Evolutionary conservation across 2,888 invertebrate genomes (phyloP), one percentile per base, ranked within the genome.

Genomic region (Alitta virens): DNA sequence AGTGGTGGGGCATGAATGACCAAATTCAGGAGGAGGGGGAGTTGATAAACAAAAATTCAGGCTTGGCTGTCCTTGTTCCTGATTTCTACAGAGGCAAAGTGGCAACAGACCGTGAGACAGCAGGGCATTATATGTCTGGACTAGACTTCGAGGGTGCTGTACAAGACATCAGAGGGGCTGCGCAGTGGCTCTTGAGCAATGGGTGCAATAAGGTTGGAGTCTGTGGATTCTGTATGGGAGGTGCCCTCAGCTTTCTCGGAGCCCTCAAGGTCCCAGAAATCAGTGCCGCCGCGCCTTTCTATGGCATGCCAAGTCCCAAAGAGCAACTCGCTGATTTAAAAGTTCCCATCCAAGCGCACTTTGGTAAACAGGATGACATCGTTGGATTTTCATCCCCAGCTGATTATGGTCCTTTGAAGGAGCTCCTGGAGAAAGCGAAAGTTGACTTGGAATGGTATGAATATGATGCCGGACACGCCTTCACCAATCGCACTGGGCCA

Each of bases 181-280:
- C 72, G n/a, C 59, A 65, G 53, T 74, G 64, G 62, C 68, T 77
- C 12, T 63, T 68, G 33, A n/a, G 18, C 3, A 64, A 60, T n/a
- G 75, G 76, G 2, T 75, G 76, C 59, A 53, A n/a, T 43, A 75
- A 73, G 66, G 75, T 79, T 21, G 79, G 78, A 0, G 77, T 78
- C n/a, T 75, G 75, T 1, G 79, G 79, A 7, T 79, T 78, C 69
- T 78, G 79, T 63, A 77, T 79, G 78, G 79, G 79, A 21, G 78
- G 79, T 5, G 79, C 78, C 3, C 64, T 79, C 33, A 60, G 69
- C 18, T 59, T 78, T 42, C 75, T 74, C 1, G 68, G 74, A 0
- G 78, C 75, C 0, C 72, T 68, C 0, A 57, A 69, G 2, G 62
- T 75, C 2, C 61, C 65, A 12, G 76, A 75, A 26, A 67, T 77